Percentiles rank a stretch among this genome's conserved stretches.
Conservation (phyloP, 1,140 invertebrate genomes). For the Monochamus saltuarius region DNA sequence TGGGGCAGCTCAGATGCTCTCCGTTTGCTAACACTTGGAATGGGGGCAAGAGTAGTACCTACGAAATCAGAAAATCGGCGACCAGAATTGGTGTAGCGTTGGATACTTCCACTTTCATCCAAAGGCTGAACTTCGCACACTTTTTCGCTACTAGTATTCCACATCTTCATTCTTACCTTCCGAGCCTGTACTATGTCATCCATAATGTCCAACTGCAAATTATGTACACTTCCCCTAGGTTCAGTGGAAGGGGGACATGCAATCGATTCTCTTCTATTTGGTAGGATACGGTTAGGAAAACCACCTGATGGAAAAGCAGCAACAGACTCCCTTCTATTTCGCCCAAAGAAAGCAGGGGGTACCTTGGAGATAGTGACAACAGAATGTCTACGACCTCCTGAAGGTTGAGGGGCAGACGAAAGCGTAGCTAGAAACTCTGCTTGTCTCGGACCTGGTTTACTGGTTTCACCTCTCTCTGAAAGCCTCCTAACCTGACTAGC, state of each 20-base stretch:
- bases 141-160: constrained; percentile 76
- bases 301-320: constrained; percentile 66
- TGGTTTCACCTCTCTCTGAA: constrained; percentile 74
- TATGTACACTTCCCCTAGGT: constrained; percentile 74
- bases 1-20: constrained; percentile 68
- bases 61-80: constrained; percentile 74
- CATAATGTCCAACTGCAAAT: constrained; percentile 82
- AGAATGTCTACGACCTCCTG: constrained; percentile 75
- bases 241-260: constrained; percentile 64
- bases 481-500: constrained; percentile 79
- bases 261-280: constrained; percentile 54
- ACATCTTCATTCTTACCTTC: constrained; percentile 79
- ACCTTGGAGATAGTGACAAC: constrained; percentile 81
- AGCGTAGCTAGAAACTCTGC: constrained; percentile 78
- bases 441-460: constrained; percentile 65
- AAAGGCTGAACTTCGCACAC: constrained; percentile 78
- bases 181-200: constrained; percentile 80
- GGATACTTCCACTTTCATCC: constrained; percentile 61
- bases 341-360: constrained; percentile 70
- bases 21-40: constrained; percentile 56
- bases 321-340: constrained; percentile 75
- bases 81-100: constrained; percentile 57
- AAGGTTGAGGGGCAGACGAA: constrained; percentile 67
- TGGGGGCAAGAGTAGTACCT: constrained; percentile 56
- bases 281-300: constrained; percentile 46